Percentiles rank a stretch among this genome's conserved stretches.
These are phyloP conservation scores for Telmatherina bonti DNA, from an alignment of 2,797 vertebrate species.

Conservation along the genomic window DNA sequence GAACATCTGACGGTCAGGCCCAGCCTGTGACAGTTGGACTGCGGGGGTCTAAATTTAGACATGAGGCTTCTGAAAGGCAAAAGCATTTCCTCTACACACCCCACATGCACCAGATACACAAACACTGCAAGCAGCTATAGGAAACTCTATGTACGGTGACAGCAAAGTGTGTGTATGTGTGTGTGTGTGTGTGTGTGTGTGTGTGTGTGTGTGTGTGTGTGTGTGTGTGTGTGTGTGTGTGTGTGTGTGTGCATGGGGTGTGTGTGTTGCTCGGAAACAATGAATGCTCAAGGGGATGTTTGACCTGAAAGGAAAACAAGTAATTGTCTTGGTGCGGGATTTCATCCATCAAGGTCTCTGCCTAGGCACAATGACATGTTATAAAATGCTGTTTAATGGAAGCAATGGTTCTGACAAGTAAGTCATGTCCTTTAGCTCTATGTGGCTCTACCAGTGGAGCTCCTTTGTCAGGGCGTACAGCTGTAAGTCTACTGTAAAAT, in stretches of 20 bases:
- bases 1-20: conserved; percentile 45
- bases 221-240: conserved; percentile 37
- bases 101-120: conserved; percentile 32
- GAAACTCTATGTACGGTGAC: conserved; percentile 42
- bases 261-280: conserved; percentile 78
- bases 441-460: not conserved
- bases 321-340: conserved; percentile 58
- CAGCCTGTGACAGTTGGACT: conserved; percentile 61
- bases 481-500: not conserved
- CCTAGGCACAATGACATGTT: conserved; percentile 33
- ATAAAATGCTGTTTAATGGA: conserved; percentile 11
- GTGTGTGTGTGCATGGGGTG: conserved; percentile 40
- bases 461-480: not conserved
- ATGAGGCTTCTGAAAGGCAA: conserved; percentile 45
- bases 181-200: conserved; percentile 36
- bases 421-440: not conserved
- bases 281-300: conserved; percentile 63
- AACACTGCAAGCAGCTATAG: conserved; percentile 26
- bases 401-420: not conserved
- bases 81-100: conserved; percentile 76
- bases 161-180: conserved; percentile 49
- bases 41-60: conserved; percentile 79
- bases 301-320: conserved; percentile 61
- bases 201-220: conserved; percentile 39
- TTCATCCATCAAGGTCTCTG: conserved; percentile 44